Conservation (phyloP, 2,113 vertebrate species). For the Phrynocephalus versicolor region DNA sequence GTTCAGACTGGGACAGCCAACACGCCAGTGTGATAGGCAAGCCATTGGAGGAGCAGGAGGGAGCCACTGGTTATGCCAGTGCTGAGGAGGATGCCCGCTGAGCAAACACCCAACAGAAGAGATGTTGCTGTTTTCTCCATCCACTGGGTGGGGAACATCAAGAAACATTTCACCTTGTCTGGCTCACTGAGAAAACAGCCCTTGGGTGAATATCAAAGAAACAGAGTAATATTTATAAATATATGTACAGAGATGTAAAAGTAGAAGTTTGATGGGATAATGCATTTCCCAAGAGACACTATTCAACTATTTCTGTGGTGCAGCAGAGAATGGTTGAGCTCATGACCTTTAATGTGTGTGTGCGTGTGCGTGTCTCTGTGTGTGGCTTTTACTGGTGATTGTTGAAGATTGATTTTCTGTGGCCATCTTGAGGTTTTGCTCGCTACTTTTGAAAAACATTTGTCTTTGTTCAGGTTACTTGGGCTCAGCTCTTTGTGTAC, state of each 20-base stretch:
- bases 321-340: constrained; percentile 19
- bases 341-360: constrained; percentile 22
- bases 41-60: neutral
- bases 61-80: constrained; percentile 8
- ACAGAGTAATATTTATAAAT: constrained; percentile 55
- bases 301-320: constrained; percentile 16
- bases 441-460: constrained; percentile 37
- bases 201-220: constrained; percentile 43
- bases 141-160: constrained; percentile 3
- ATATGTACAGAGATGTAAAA: constrained; percentile 45
- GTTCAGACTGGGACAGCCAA: constrained; percentile 39
- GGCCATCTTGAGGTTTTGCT: constrained; percentile 51
- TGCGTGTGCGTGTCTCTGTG: constrained; percentile 15
- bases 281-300: neutral
- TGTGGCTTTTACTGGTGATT: constrained; percentile 24
- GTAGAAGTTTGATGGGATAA: constrained; percentile 36
- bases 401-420: constrained; percentile 37
- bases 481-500: neutral
- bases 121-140: constrained; percentile 27
- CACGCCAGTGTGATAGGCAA: fast-evolving
- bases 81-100: constrained; percentile 16
- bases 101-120: neutral
- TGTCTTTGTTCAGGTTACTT: constrained; percentile 21
- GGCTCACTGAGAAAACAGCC: constrained; percentile 28
- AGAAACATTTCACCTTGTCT: constrained; percentile 14